Evolutionary conservation across 1,140 invertebrate species (phyloP).

Genomic region (Stratiolaelaps scimitus): DNA sequence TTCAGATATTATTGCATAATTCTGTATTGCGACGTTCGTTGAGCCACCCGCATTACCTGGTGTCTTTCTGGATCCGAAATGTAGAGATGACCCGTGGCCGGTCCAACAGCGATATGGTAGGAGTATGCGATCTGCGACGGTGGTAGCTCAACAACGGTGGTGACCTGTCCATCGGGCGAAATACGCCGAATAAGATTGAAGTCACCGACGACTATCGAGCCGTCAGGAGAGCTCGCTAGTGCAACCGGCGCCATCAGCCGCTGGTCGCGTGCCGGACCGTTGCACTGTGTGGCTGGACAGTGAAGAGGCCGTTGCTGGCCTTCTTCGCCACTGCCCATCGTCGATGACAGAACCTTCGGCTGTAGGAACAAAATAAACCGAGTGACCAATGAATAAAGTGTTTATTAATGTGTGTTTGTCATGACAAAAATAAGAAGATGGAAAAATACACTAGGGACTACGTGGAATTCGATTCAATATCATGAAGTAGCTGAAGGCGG

Average conservation of each 20-base stretch:
- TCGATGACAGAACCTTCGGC: constrained; percentile 60
- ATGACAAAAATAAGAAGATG: too few relatives aligned
- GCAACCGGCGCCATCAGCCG: constrained; percentile 78
- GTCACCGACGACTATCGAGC: constrained; percentile 89
- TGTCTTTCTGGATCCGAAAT: constrained; percentile 88
- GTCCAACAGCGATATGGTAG: constrained; percentile 86
- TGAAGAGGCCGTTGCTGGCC: constrained; percentile 64
- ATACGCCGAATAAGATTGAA: constrained; percentile 87
- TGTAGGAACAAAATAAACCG: constrained; percentile 29
- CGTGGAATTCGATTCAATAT: too few relatives aligned
- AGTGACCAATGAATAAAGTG: neutral
- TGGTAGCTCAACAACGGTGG: constrained; percentile 79
- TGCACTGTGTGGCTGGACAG: constrained; percentile 54
- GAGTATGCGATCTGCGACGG: constrained; percentile 84
- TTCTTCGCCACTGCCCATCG: constrained; percentile 60
- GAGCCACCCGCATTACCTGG: constrained; percentile 47
- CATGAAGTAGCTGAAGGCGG: too few relatives aligned
- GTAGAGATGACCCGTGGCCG: constrained; percentile 84
- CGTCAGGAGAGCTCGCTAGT: constrained; percentile 82
- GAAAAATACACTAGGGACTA: too few relatives aligned
- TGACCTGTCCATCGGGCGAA: constrained; percentile 67
- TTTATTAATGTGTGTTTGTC: too few relatives aligned
- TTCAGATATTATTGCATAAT: too few relatives aligned
- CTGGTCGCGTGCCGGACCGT: constrained; percentile 69
- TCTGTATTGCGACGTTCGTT: constrained; percentile 34